Evolutionary conservation across 2,888 invertebrate species (phyloP), one percentile per base, ranked within the genome.

Genomic region (Tenthredo notha): DNA sequence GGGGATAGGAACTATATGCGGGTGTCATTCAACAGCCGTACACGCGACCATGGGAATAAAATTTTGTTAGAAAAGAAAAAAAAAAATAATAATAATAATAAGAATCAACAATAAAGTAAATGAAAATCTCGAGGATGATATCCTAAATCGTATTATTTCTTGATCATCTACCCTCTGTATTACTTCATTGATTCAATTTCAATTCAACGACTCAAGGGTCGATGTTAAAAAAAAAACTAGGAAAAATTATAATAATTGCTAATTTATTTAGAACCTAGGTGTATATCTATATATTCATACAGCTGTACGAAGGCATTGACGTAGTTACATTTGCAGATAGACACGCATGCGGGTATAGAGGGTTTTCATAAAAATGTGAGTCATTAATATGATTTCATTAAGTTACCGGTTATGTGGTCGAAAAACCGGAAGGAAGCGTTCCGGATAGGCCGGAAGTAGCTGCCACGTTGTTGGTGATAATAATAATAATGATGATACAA

Each of bases 401-500:
- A 15, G 54, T 18, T 54, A 54, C 77, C 29, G 77, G 40, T 74
- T 54, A 15, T 54, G 54, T 47, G 54, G 50, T 77, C 2, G 47
- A 29, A 77, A 77, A 86, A 84, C 88, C 90, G 90, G 90, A 90
- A 90, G 90, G 90, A 90, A 90, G 86, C 87, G 86, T 88, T 88
- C 87, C 87, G 87, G 88, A 86, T 85, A 84, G 83, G 85, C 89
- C 90, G 91, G 91, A 91, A 90, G 90, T 87, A 85, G 88, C 90
- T 90, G 91, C 90, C 90, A 90, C 84, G 88, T 90, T 88, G 88
- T 61, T 77, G 86, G 85, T 85, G 85, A 87, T 85, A 87, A 87
- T n/a, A 43, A 74, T 10, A 54, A 54, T 54, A 1, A 54, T 54
- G n/a, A 50, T 50, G 18, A 7, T 3, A 4, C 15, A 4, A 21